phyloP scores from a whole-genome alignment of 37 sponge, comb jelly and placozoan species.

The Beroe ovata region DNA sequence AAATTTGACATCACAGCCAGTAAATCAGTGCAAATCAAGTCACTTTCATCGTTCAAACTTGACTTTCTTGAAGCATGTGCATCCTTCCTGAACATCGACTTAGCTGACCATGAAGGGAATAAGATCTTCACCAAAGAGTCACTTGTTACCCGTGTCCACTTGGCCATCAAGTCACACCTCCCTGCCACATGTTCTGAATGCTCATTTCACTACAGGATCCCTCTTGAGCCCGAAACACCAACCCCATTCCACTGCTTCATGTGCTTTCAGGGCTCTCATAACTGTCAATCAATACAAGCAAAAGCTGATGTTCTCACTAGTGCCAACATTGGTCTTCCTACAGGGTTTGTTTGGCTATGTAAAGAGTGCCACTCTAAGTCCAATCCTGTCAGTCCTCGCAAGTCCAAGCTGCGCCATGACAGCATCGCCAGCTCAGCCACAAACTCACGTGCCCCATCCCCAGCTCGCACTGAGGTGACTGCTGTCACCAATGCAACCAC shows the following conservation, averaged over 20 bases:
- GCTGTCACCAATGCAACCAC: too few species aligned
- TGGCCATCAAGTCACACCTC: neutral
- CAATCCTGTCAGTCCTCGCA: neutral
- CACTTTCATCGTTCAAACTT: neutral
- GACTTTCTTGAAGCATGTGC: neutral
- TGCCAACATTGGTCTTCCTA: too few species aligned
- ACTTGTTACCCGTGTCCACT: neutral
- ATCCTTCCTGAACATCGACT: neutral
- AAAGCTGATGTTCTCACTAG: too few species aligned
- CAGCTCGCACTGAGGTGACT: neutral
- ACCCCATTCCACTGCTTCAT: neutral
- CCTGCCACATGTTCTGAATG: neutral
- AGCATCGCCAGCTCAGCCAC: neutral
- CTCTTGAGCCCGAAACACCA: neutral
- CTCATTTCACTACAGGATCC: neutral
- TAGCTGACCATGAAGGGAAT: neutral
- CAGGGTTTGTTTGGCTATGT: too few species aligned
- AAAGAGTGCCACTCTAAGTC: too few species aligned
- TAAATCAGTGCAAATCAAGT: neutral
- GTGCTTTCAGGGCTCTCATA: neutral
- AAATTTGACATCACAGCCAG: neutral
- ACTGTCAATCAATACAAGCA: too few species aligned
- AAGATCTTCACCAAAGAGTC: neutral
- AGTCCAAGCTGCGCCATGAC: neutral
- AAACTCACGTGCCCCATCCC: neutral